Conservation (phyloP, 2,888 invertebrate genomes). For the Smittia aterrima region DNA sequence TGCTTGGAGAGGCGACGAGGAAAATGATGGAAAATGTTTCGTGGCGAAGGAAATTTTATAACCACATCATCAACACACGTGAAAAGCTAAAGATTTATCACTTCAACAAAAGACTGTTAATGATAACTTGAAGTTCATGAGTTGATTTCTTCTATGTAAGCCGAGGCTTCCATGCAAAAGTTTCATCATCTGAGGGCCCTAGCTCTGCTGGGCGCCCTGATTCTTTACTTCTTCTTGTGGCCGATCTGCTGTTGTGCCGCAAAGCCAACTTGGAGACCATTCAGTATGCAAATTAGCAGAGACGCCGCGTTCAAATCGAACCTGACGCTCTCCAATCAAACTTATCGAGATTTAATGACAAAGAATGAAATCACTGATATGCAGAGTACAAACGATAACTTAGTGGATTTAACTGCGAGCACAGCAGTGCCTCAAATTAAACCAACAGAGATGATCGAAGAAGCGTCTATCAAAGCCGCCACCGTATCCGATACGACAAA, state of each 20-base stretch:
- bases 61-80: conserved; percentile 6
- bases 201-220: conserved; percentile 55
- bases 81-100: conserved; percentile 27
- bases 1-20: background rate
- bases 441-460: background rate
- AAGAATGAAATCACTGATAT: background rate
- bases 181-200: conserved; percentile 51
- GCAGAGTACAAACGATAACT: background rate
- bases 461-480: background rate
- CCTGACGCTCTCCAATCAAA: background rate
- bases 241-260: conserved; percentile 49
- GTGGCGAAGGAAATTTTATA: background rate
- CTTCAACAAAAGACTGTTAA: conserved; percentile 23
- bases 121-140: conserved; percentile 9
- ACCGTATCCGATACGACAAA: background rate
- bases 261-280: conserved; percentile 44
- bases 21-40: conserved; percentile 29
- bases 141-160: background rate
- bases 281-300: background rate
- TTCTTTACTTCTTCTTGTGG: conserved; percentile 51
- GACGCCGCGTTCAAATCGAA: conserved; percentile 11
- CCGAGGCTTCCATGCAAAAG: conserved; percentile 50
- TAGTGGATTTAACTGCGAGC: background rate
- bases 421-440: background rate
- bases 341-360: background rate